Evolutionary conservation across 2,888 invertebrate species (phyloP).

Genomic region (Drosophila vallismaia): DNA sequence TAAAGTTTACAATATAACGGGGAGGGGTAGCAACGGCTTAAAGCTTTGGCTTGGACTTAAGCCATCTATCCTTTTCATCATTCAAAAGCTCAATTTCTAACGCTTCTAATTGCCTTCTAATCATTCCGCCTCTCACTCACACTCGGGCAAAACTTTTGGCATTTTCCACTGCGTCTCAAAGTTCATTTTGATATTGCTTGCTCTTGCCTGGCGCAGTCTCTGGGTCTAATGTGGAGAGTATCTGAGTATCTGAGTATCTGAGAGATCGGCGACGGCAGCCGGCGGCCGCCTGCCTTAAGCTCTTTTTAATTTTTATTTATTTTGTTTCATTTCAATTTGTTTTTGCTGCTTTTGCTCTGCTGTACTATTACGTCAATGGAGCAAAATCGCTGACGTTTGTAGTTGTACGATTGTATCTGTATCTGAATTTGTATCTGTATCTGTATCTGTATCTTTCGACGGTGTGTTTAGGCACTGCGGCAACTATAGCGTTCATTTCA

Average conservation of each 20-base stretch:
- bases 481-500: constrained; percentile 72
- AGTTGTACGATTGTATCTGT: constrained; percentile 39
- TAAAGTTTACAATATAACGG: neutral
- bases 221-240: neutral
- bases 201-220: constrained; percentile 8
- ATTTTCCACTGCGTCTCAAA: constrained; percentile 76
- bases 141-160: constrained; percentile 55
- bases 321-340: constrained; percentile 73
- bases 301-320: constrained; percentile 62
- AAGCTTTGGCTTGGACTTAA: constrained; percentile 7
- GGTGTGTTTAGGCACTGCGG: constrained; percentile 62
- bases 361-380: constrained; percentile 77
- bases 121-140: constrained; percentile 25
- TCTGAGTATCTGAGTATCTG: constrained; percentile 25
- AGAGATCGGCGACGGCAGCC: constrained; percentile 27
- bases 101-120: constrained; percentile 48
- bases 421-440: constrained; percentile 29
- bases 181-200: constrained; percentile 56
- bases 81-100: constrained; percentile 1
- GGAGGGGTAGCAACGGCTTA: neutral
- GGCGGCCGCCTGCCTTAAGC: constrained; percentile 25
- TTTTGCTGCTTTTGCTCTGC: constrained; percentile 25
- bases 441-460: constrained; percentile 2
- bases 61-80: neutral
- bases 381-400: constrained; percentile 68